Conservation (phyloP, 2,888 invertebrate species). For the Bugulina stolonifera region DNA sequence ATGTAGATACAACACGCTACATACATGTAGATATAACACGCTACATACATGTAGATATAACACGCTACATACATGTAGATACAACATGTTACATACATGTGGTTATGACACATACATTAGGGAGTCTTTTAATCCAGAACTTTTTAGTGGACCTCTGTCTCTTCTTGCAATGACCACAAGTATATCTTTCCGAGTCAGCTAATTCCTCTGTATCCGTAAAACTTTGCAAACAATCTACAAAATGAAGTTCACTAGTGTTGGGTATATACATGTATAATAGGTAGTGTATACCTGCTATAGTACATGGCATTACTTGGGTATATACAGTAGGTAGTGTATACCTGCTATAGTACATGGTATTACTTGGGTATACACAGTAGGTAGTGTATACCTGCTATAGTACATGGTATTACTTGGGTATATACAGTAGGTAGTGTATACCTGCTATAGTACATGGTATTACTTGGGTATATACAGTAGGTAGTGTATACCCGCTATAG, state of each 20-base stretch:
- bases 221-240: conserved; percentile 63
- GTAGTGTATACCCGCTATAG: conserved; percentile 16
- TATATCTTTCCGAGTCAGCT: conserved; percentile 74
- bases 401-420: background rate
- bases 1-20: background rate
- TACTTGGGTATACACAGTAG: no score
- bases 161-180: conserved; percentile 73
- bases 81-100: conserved; percentile 12
- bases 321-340: no score
- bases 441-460: background rate
- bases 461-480: background rate
- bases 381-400: conserved; percentile 12
- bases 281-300: background rate
- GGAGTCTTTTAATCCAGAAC: conserved; percentile 74
- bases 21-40: background rate
- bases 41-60: background rate
- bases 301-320: background rate
- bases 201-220: conserved; percentile 74
- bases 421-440: no score
- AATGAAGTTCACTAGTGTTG: conserved; percentile 23
- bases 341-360: conserved; percentile 5
- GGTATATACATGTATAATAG: background rate
- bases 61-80: background rate
- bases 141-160: conserved; percentile 78
- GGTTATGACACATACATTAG: conserved; percentile 60